Percentiles rank a stretch among this genome's conserved stretches.
Conservation (phyloP, 2,888 invertebrate species). For the Gryllus longicercus region DNA sequence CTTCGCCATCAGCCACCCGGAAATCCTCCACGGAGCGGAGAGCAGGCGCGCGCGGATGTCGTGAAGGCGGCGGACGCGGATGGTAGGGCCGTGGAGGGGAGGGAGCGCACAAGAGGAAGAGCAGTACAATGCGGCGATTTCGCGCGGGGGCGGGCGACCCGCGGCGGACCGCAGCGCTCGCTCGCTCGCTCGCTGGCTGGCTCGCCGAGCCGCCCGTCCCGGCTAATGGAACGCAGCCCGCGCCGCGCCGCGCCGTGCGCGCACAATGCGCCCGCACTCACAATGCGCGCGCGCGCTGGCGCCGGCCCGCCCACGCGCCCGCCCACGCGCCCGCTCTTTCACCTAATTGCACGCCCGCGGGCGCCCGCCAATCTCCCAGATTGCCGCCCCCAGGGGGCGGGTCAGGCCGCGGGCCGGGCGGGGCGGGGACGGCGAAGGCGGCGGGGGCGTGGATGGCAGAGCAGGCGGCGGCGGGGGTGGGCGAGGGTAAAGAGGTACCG, state of each 20-base stretch:
- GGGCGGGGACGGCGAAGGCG: neutral
- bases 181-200: neutral
- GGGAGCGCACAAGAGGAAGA: no score
- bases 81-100: neutral
- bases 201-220: neutral
- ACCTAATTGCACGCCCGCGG: slow-evolving; percentile 9
- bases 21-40: neutral
- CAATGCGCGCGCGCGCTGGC: neutral
- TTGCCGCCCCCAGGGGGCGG: slow-evolving; percentile 1
- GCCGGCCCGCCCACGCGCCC: neutral
- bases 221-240: slow-evolving; percentile 17
- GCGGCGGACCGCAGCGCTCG: neutral
- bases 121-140: neutral
- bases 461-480: neutral
- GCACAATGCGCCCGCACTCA: neutral
- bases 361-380: neutral
- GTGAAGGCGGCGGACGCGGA: neutral
- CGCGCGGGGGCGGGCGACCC: slow-evolving; percentile 17
- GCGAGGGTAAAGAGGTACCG: neutral
- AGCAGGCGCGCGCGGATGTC: neutral
- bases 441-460: neutral
- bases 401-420: neutral
- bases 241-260: neutral
- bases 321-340: neutral
- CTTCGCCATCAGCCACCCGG: neutral